Percentiles rank a stretch among this genome's conserved stretches.
Evolutionary conservation across 2,888 invertebrate genomes (phyloP).

Genomic region (Autographa pulchrina): DNA sequence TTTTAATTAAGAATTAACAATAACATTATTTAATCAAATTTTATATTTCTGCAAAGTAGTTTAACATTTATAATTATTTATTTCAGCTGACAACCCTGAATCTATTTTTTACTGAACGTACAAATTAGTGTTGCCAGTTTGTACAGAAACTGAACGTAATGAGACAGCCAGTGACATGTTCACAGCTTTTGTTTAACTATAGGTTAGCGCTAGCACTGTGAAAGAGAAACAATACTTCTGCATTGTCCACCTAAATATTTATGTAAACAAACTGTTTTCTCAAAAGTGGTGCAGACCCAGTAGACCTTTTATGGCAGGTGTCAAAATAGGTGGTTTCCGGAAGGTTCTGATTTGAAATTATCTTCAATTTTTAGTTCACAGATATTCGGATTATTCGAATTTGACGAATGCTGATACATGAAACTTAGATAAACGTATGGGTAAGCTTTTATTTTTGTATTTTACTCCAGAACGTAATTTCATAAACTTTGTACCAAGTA

Average conservation of each 20-base stretch:
- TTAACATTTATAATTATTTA: background rate
- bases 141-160: constrained; percentile 33
- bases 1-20: too few species aligned
- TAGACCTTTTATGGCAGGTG: background rate
- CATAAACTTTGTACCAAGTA: too few species aligned
- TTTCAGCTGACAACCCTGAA: background rate
- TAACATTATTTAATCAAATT: too few species aligned
- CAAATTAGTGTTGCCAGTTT: constrained; percentile 39
- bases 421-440: too few species aligned
- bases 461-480: too few species aligned
- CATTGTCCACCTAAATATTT: constrained; percentile 9
- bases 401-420: too few species aligned
- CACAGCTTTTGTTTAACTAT: constrained; percentile 49
- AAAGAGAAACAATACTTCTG: constrained; percentile 60
- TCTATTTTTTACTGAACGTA: background rate
- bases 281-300: background rate
- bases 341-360: background rate
- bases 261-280: background rate
- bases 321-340: background rate
- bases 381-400: too few species aligned
- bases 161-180: constrained; percentile 53
- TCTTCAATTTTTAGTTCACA: too few species aligned
- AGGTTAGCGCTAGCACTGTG: constrained; percentile 56
- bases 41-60: too few species aligned
- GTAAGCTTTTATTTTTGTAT: too few species aligned